Percentiles rank a stretch among this genome's conserved stretches.
phyloP scores from a whole-genome alignment of 2,113 vertebrate species.

The Aythya baeri region DNA sequence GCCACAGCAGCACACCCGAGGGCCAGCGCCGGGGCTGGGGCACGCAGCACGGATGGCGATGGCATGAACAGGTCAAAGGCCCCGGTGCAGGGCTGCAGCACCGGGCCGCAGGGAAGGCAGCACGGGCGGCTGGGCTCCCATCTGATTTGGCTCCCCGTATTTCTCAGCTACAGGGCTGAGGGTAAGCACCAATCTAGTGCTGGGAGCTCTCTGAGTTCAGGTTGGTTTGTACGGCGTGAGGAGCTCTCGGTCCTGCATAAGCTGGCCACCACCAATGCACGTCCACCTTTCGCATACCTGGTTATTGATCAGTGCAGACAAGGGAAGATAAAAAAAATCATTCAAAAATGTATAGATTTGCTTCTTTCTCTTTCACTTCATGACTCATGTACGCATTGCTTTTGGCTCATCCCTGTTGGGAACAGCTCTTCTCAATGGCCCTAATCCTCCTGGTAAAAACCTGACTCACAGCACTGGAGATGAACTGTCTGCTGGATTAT shows the following conservation, averaged over 20 bases:
- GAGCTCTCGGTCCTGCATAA: not conserved
- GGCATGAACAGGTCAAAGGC: not conserved
- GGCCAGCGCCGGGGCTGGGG: not conserved
- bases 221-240: not conserved
- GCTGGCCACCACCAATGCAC: not conserved
- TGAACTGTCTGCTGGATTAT: constrained; percentile 4
- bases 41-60: not conserved
- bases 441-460: constrained; percentile 3
- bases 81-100: fast-evolving
- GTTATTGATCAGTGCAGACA: not conserved
- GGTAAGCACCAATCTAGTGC: not conserved
- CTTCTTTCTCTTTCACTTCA: not conserved
- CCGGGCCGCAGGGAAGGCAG: not conserved
- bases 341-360: not conserved
- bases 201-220: not conserved
- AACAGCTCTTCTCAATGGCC: not conserved
- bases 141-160: not conserved
- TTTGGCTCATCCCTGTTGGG: not conserved
- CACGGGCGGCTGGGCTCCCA: not conserved
- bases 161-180: not conserved
- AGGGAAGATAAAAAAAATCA: not conserved
- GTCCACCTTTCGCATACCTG: not conserved
- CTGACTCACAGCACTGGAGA: not conserved
- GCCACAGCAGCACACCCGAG: not conserved
- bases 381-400: not conserved